Evolutionary conservation across 2,888 invertebrate genomes (phyloP), one percentile per base, ranked within the genome.

Genomic region (Ennomos erosarius): DNA sequence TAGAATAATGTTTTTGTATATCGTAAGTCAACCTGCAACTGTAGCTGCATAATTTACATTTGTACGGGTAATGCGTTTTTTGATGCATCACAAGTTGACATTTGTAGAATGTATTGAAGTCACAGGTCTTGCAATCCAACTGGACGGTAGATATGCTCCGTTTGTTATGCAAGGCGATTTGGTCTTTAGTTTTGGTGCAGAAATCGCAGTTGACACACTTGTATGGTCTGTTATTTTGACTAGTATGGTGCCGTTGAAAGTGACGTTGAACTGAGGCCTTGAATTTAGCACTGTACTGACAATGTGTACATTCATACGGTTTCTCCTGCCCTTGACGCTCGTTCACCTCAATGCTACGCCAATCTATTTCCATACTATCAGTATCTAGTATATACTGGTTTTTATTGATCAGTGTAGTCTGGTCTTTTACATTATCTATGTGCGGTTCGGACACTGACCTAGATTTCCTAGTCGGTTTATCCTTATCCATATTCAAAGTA

Each of bases 241-340:
- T 82, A 0, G 87, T 87, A 60, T 90, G 89, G 12, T 80, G 84
- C 3, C 89, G 63, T 60, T 87, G 88, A 10, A 75, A 89, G 51
- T 90, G 89, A 0, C 88, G 73, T 55, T 86, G 88, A 0, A 90
- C 88, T 0, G 86, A 81, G 0, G 88, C 86, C 49, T 90, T 90
- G 53, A 82, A 88, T 12, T 79, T 82, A 0, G 89, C 82, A 0
- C 73, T 70, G 47, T 86, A 90, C 0, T 48, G 65, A 46, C 89
- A 90, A 64, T 79, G 74, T 0, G 73, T 71, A 9, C 89, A 90
- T 54, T 83, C 73, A 50, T 82, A 90, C 0, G 86, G 86, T 4
- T 71, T 68, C 0, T 83, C 83, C 13, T 76, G 78, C 5, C 81
- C 76, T 0, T 75, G 70, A 0, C 81, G 78, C 51, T 86, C 85